phyloP scores from a whole-genome alignment of 2,113 vertebrate genomes.

The Catharus bicknelli region DNA sequence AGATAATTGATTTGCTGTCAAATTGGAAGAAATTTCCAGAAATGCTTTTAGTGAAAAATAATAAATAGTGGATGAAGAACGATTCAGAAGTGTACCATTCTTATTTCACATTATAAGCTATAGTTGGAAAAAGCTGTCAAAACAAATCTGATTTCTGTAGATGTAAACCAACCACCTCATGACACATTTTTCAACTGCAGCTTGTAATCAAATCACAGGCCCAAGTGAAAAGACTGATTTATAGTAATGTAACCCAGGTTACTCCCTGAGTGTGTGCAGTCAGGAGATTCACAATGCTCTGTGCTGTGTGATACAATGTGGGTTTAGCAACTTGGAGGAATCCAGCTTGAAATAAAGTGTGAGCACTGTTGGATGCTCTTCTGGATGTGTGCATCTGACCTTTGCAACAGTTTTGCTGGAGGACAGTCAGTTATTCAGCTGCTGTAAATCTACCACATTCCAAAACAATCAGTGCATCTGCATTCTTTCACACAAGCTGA shows the following conservation, averaged over 20 bases:
- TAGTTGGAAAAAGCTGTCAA: slow-evolving; percentile 49
- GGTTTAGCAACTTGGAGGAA: neutral
- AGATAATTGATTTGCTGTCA: slow-evolving; percentile 2
- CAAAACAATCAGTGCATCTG: neutral
- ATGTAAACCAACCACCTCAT: neutral
- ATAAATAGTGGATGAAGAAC: neutral
- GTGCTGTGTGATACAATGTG: neutral
- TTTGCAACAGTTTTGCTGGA: slow-evolving; percentile 16
- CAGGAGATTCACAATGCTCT: neutral
- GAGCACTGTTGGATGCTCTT: neutral
- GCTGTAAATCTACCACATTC: neutral
- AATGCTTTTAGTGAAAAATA: slow-evolving; percentile 14
- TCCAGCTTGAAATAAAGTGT: neutral
- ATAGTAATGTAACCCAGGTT: neutral
- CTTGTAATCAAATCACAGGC: neutral
- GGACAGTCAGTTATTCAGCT: slow-evolving; percentile 10
- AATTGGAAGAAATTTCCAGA: neutral
- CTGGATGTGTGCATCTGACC: neutral
- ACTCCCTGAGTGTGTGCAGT: fast-evolving
- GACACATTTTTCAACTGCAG: slow-evolving; percentile 22
- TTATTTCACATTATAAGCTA: neutral
- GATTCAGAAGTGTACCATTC: neutral
- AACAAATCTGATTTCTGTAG: slow-evolving; percentile 5
- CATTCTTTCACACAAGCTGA: neutral
- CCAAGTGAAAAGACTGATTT: neutral